Base-by-base conservation (phyloP, 2,113 vertebrate species). In the Aspiorhynchus laticeps region DNA sequence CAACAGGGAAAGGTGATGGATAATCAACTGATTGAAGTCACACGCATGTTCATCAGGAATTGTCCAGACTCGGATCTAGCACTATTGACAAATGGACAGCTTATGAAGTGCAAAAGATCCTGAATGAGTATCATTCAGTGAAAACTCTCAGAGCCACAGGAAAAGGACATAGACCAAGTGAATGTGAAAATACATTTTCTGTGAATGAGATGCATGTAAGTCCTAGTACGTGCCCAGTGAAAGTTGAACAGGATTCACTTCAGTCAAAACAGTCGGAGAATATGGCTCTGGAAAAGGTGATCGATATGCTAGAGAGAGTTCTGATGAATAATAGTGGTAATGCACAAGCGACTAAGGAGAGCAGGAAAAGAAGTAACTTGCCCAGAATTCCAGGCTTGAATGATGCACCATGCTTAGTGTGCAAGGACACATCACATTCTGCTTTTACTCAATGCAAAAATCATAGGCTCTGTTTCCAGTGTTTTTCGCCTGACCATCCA, bases 401-500 rank as follows among this genome's bases (percentile, higher is more conserved):
- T 11, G 56, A 48, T 24, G 31, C 5, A n/a, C 82, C 87, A 31
- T 90, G 88, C 28, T 65, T 3, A 21, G 48, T 4, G 73, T 69
- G 65, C 28, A 71, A 71, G 31, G 67, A 69, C 7, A 84, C 43
- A 83, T 87, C 15, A 86, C 14, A 3, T 51, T 87, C 31, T 90
- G 88, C 43, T 89, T 90, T 38, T 15, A 36, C 67, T 71, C 31
- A 36, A 15, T 67, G 31, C 14, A 71, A 7, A 36, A 31, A 71
- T 24, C 41, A n/a, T 87, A 88, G 75, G 81, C 88, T 28, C 33
- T 43, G 9, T 84, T n/a, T n/a, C n/a, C n/a, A n/a, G n/a, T n/a
- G n/a, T n/a, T n/a, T n/a, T n/a, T n/a, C n/a, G n/a, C n/a, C 84
- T 86, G 87, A 63, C n/a, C 86, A 84, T 36, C 28, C 84, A 2